Evolutionary conservation across 2,113 vertebrate species (phyloP).

Genomic region (Patagioenas fasciata): DNA sequence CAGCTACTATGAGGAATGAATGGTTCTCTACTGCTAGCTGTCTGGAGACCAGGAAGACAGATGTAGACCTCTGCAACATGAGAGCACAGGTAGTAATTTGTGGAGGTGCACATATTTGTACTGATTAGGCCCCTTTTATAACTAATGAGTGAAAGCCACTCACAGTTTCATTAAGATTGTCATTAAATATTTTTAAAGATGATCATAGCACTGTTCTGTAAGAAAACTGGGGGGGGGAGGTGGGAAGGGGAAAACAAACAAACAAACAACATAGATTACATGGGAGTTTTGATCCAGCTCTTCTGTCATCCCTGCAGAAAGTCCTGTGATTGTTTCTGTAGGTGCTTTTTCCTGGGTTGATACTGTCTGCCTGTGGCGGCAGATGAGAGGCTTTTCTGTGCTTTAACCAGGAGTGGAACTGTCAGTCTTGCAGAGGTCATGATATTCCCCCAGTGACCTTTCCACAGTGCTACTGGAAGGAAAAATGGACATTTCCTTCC

Average conservation of each 20-base stretch:
- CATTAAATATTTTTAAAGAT: not conserved
- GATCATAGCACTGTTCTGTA: not conserved
- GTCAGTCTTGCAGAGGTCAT: not conserved
- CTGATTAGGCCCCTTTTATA: not conserved
- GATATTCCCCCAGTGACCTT: not conserved
- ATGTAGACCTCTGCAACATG: not conserved
- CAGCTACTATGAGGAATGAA: not conserved
- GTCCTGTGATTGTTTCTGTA: not conserved
- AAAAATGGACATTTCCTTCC: not conserved
- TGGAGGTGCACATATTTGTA: not conserved
- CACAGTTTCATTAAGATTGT: not conserved
- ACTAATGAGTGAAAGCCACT: not conserved
- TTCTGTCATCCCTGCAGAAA: not conserved
- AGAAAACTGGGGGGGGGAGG: not conserved
- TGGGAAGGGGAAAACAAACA: no score
- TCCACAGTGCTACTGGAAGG: not conserved
- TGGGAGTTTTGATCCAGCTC: not conserved
- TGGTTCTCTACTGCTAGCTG: not conserved
- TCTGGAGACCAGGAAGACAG: not conserved
- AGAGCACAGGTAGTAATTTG: not conserved
- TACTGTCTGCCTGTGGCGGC: not conserved
- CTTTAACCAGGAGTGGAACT: not conserved
- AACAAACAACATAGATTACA: rapidly evolving
- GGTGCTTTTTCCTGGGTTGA: not conserved
- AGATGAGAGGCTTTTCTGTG: not conserved